Conservation (phyloP, 2,888 invertebrate species). For the Opisthograptis luteolata region DNA sequence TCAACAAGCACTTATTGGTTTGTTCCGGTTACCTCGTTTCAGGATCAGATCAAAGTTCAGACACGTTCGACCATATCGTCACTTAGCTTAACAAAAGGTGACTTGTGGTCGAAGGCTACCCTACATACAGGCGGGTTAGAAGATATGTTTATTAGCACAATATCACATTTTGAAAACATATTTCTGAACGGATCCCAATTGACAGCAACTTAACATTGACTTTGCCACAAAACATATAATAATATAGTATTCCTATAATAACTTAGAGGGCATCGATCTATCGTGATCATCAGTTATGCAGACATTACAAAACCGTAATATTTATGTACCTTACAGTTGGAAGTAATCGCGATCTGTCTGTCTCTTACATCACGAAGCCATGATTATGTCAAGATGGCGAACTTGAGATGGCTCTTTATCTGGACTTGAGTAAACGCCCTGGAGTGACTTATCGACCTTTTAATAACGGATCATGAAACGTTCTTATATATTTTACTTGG, state of each 20-base stretch:
- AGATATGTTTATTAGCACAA: too few relatives aligned
- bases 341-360: constrained; percentile 46
- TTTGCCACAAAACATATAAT: too few relatives aligned
- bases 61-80: too few relatives aligned
- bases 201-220: constrained; percentile 7
- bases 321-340: constrained; percentile 42
- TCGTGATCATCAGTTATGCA: constrained; percentile 29
- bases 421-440: constrained; percentile 50
- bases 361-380: constrained; percentile 65
- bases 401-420: constrained; percentile 67
- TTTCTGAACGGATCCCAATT: too few relatives aligned
- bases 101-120: too few relatives aligned
- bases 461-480: constrained; percentile 43
- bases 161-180: too few relatives aligned
- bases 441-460: constrained; percentile 42
- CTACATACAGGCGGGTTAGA: too few relatives aligned
- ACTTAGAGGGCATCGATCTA: constrained; percentile 8
- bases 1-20: too few relatives aligned
- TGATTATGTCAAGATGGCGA: constrained; percentile 71
- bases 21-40: too few relatives aligned
- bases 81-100: too few relatives aligned
- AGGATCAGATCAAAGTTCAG: too few relatives aligned
- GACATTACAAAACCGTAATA: constrained; percentile 39
- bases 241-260: too few relatives aligned
- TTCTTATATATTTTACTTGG: constrained; percentile 36